Evolutionary conservation across 1,140 invertebrate species (phyloP), one percentile per base, ranked within the genome.

Genomic region (Plectrocnemia conspersa): DNA sequence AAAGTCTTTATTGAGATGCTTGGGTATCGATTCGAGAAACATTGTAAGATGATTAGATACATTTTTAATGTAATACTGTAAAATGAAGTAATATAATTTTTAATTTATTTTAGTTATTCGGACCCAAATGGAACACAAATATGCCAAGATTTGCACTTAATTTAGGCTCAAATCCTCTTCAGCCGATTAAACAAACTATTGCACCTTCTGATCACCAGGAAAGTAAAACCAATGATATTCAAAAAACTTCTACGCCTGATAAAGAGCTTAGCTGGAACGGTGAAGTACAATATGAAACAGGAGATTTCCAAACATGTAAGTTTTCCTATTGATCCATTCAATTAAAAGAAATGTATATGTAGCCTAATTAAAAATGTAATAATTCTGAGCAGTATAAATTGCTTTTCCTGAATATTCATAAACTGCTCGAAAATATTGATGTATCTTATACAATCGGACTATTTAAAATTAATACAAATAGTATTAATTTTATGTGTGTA

Each of bases 141-240:
- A 82, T 88, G 75, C 88, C 87, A 32, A 80, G 84, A 67, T 89
- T 86, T 75, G 87, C 88, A 11, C 82, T 84, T 9, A 89, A 88
- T 70, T 72, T 89, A 38, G 82, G 83, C 56, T 80, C 79, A 45
- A 82, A 80, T 53, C 87, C 87, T 1, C 70, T 90, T 6, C 84
- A 89, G 65, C 88, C 88, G 0, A 75, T 85, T 29, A 88, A 85
- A 71, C 80, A 80, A 52, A 62, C 63, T 15, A 27, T 61, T 15
- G 41, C 58, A 22, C 56, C 63, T 2, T 47, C 36, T 36, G 65
- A 67, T 23, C 10, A 16, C 48, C n/a, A 11, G 18, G 2, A 56
- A 59, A 2, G 41, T 52, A 16, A 62, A 59, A 48, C 52, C 32
- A 33, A 47, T 61, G 58, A 74, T 41, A 60, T 76, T 68, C 58